Evolutionary conservation across 2,113 vertebrate species (phyloP), one percentile per base, ranked within the genome.

Genomic region (Hylia prasina): DNA sequence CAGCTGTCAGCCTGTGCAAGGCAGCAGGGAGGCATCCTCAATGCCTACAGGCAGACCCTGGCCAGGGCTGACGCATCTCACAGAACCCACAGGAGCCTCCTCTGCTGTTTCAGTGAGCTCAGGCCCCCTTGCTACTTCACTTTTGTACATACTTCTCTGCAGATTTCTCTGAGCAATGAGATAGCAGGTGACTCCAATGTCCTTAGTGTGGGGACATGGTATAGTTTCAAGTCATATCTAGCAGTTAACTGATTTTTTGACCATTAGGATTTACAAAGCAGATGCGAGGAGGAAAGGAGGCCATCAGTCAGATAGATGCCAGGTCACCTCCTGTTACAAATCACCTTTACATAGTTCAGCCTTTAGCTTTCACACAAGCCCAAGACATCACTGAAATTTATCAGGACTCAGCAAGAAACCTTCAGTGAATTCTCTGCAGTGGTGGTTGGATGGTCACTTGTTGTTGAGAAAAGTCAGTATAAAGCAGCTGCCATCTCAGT

Each of bases 101-200:
- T 56, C 21, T 58, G 35, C 15, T 0, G 0, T 42, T 16, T 15
- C 14, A 35, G 5, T 20, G 61, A 68, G 13, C 24, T 64, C 44
- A 39, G 48, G 1, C 18, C 10, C 33, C 8, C 12, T 72, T 57
- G 22, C 6, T 69, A 20, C 30, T 35, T 60, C 33, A 51, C 6
- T 30, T 66, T 54, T 25, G 48, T 54, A 24, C 19, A 35, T 40
- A 11, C 54, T 77, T 83, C 61, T 80, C 63, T 68, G 39, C 25
- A 65, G 54, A 42, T 57, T 79, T 72, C 64, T 75, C 39, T 54
- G 40, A 87, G 39, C n/a, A 63, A 1, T 37, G 33, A 64, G 64
- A 81, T 56, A 64, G 18, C 20, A 81, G 35, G 17, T 22, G 61
- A 48, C 45, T 37, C 25, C n/a, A 23, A 24, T 22, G 48, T 22